Base-by-base conservation (phyloP, 2,113 vertebrate genomes). In the Microcebus murinus region DNA sequence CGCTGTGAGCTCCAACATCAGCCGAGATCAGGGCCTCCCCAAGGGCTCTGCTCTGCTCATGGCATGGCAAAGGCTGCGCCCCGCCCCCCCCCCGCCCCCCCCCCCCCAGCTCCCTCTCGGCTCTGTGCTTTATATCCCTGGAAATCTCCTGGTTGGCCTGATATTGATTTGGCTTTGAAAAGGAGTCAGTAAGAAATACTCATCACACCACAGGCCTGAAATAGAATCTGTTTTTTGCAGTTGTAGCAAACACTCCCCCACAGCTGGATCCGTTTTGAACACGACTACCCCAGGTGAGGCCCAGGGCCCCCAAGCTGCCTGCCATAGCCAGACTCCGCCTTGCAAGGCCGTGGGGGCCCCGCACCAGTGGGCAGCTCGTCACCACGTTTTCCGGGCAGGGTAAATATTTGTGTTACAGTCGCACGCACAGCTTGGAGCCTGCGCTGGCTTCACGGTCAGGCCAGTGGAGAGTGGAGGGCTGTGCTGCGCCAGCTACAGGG, bases 111-210 rank as follows among this genome's bases (percentile, higher is more conserved):
- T 70, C 59, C 45, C 45, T 81, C 68, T 36, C 71, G 55, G 71
- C 12, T 25, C 8, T 2, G 1, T 10, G n/a, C 3, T 7, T 94
- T 76, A 61, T 63, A 71, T 89, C 96, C 45, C 87, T 89, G 65
- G 94, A 95, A 96, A 68, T 85, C 87, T 96, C 45, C 29, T 39
- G 79, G 84, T 45, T 90, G 85, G 86, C 68, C 48, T 57, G 50
- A 17, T 88, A 96, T 79, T 11, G 87, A 97, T 97, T 77, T 88
- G 79, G 36, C 93, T 97, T 97, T 95, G 96, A 89, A 96, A 97
- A 93, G 29, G 71, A 89, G 59, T 79, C 93, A 39, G 83, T 92
- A 71, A 92, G 45, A 81, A 94, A 89, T 20, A 89, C 61, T 65
- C 23, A 70, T 65, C 23, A 70, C 29, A 4, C 45, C 39, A 48